Evolutionary conservation across 37 sponge, comb jelly and placozoan species (phyloP).

Genomic region (Cliona cf. orientalis): DNA sequence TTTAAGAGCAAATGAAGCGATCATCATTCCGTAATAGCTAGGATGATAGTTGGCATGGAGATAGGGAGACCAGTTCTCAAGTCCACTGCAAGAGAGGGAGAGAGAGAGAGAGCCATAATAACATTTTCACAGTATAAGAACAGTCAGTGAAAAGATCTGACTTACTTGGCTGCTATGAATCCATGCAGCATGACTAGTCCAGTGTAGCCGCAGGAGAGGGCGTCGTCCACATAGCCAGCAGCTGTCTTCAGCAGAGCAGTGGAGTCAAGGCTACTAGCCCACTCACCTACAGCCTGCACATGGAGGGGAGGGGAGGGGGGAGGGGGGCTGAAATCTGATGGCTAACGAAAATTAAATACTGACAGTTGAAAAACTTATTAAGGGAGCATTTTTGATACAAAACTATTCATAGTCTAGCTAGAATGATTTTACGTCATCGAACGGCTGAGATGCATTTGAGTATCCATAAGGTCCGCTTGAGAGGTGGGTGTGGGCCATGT

Average conservation of each 20-base stretch:
- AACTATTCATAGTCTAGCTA: not conserved
- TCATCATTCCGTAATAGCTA: conserved; percentile 85
- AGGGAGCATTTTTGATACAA: too few species aligned
- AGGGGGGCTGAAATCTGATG: too few species aligned
- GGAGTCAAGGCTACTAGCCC: conserved; percentile 36
- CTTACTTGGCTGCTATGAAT: conserved; percentile 50
- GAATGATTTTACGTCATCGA: conserved; percentile 70
- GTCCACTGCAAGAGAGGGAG: conserved; percentile 2
- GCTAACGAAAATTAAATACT: too few species aligned
- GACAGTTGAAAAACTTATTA: too few species aligned
- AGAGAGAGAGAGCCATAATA: not conserved
- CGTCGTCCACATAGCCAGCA: conserved; percentile 66
- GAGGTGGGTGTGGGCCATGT: conserved; percentile 79
- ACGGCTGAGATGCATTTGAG: conserved; percentile 78
- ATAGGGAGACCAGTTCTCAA: conserved; percentile 41
- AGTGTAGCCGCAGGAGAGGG: conserved; percentile 82
- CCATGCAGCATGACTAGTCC: conserved; percentile 84
- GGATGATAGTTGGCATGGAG: conserved; percentile 73
- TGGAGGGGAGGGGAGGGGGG: not conserved
- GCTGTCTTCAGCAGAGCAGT: conserved; percentile 53
- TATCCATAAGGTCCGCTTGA: conserved; percentile 78
- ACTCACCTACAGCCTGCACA: conserved; percentile 64
- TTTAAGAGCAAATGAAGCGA: conserved; percentile 73
- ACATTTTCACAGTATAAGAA: not conserved
- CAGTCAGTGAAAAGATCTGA: not conserved